phyloP scores from a whole-genome alignment of 2,888 invertebrate genomes.

The Sminthurides aquaticus region DNA sequence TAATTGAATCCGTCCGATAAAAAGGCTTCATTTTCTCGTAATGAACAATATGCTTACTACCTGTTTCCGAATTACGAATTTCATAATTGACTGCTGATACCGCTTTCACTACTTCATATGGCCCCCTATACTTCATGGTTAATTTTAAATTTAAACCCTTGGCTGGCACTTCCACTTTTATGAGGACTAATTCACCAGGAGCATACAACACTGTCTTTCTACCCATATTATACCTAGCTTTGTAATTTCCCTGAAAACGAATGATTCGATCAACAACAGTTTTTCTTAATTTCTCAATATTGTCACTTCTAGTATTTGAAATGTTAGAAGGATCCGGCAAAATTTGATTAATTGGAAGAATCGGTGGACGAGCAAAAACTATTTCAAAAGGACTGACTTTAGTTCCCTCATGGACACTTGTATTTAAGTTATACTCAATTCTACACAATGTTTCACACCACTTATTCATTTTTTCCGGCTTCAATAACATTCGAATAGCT shows the following conservation, averaged over 20 bases:
- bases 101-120: not conserved
- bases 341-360: not conserved
- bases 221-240: not conserved
- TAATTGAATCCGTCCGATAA: not conserved
- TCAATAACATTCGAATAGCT: not conserved
- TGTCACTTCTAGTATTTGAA: not conserved
- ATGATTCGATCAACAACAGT: not conserved
- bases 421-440: not conserved
- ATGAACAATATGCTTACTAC: not conserved
- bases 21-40: not conserved
- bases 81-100: not conserved
- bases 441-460: not conserved
- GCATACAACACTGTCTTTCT: not conserved
- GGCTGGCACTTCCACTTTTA: not conserved
- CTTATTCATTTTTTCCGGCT: not conserved
- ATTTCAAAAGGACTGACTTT: not conserved
- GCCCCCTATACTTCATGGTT: not conserved
- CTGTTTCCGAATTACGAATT: not conserved
- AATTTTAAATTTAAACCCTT: conserved; percentile 4
- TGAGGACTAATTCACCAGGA: not conserved
- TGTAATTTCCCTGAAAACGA: not conserved
- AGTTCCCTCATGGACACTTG: not conserved
- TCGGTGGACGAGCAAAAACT: not conserved
- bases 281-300: not conserved
- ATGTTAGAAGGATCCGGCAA: not conserved